These are phyloP conservation scores for Galago senegalensis DNA, from an alignment of 2,797 vertebrate species.

Conservation along the genomic window DNA sequence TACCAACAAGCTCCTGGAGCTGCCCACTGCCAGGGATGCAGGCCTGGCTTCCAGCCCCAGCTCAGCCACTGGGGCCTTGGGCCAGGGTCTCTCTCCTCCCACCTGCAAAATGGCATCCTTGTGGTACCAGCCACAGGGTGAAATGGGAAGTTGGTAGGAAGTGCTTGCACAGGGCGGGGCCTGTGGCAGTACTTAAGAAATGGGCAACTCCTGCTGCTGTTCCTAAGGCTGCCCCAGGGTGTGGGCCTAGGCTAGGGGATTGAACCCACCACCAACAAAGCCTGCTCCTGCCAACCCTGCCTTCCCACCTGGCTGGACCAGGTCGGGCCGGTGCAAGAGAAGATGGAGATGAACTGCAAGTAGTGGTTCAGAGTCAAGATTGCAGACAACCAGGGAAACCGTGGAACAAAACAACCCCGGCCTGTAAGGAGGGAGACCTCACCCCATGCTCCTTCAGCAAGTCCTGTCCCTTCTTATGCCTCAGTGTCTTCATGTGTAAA, in stretches of 20 bases:
- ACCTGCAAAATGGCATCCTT: slow-evolving; percentile 37
- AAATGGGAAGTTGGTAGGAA: not conserved
- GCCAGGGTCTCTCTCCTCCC: not conserved
- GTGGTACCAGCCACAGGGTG: not conserved
- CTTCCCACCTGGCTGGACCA: slow-evolving; percentile 15
- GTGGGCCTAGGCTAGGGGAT: not conserved
- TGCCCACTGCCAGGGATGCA: not conserved
- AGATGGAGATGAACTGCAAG: not conserved
- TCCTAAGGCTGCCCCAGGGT: not conserved
- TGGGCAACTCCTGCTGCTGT: not conserved
- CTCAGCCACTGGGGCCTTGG: not conserved
- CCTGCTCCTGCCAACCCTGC: not conserved
- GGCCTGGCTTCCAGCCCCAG: not conserved
- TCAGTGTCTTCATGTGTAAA: not conserved
- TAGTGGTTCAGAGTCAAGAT: not conserved
- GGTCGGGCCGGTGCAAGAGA: not conserved
- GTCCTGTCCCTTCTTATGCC: not conserved
- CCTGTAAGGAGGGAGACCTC: not conserved
- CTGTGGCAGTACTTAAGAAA: not conserved
- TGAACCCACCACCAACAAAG: not conserved
- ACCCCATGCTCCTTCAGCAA: not conserved
- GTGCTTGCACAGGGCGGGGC: not conserved
- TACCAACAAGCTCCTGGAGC: not conserved
- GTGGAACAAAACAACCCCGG: not conserved
- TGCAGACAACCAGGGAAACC: not conserved